phyloP scores from a whole-genome alignment of 2,888 invertebrate species.

The Drosophila hawaiiensis region DNA sequence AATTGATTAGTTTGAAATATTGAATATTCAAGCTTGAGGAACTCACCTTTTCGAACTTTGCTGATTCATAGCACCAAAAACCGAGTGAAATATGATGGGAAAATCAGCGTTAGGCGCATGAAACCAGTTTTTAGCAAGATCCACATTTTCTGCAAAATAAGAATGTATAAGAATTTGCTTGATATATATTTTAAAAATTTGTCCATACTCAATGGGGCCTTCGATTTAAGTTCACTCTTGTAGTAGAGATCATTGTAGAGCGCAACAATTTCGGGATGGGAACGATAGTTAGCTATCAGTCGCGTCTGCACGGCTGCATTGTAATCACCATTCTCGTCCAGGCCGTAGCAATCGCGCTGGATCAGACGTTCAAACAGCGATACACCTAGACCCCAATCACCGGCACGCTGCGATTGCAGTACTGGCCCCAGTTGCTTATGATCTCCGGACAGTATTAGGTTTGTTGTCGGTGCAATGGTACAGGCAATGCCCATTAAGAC shows the following conservation, averaged over 20 bases:
- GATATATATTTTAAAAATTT: not conserved
- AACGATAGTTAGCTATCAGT: constrained; percentile 91
- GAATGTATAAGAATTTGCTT: not conserved
- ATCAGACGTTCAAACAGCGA: constrained; percentile 91
- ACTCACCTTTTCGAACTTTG: constrained; percentile 67
- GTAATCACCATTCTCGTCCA: constrained; percentile 71
- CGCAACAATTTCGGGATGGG: constrained; percentile 88
- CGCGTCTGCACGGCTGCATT: constrained; percentile 90
- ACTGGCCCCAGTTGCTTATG: constrained; percentile 90
- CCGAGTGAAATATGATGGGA: constrained; percentile 88
- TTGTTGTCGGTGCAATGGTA: constrained; percentile 81
- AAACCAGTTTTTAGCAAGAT: constrained; percentile 81
- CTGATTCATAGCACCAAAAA: constrained; percentile 85
- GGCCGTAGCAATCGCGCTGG: constrained; percentile 85
- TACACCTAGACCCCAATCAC: constrained; percentile 69
- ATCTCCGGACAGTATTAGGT: constrained; percentile 90
- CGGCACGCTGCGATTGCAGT: constrained; percentile 84
- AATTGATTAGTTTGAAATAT: not conserved
- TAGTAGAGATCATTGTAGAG: constrained; percentile 92
- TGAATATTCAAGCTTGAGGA: not conserved
- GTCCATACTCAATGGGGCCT: constrained; percentile 63
- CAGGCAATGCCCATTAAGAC: constrained; percentile 87
- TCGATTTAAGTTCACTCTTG: constrained; percentile 87
- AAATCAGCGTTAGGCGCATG: constrained; percentile 85
- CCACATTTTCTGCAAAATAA: constrained; percentile 59